These are phyloP conservation scores for Sylvilagus bachmani DNA, from an alignment of 2,113 vertebrate species.

Conservation along the genomic window DNA sequence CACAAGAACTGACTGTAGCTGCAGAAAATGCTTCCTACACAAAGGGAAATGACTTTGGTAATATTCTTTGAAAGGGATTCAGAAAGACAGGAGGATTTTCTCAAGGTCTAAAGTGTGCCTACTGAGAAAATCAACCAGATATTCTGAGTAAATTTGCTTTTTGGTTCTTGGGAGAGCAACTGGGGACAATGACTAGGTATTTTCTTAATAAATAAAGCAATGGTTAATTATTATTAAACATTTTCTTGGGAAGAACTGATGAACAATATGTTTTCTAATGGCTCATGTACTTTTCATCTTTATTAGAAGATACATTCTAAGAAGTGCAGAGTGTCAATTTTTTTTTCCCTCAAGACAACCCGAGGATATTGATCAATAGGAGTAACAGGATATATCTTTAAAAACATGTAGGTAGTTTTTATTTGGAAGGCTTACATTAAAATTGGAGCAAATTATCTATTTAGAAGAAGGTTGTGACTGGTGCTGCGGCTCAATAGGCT, in stretches of 20 bases:
- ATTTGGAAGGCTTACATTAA: slow-evolving; percentile 3
- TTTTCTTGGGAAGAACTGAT: background rate
- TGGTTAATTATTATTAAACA: slow-evolving; percentile 44
- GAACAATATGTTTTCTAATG: slow-evolving; percentile 11
- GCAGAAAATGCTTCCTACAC: slow-evolving; percentile 33
- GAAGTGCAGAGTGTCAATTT: background rate
- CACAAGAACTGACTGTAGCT: background rate
- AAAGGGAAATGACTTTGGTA: slow-evolving; percentile 31
- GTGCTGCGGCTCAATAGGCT: no score
- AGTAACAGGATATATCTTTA: background rate
- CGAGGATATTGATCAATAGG: background rate
- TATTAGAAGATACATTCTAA: background rate
- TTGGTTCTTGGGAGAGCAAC: background rate
- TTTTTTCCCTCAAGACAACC: background rate
- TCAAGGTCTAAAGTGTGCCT: background rate
- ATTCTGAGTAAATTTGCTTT: background rate
- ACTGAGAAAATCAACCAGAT: slow-evolving; percentile 19
- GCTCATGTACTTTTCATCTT: background rate
- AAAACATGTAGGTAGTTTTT: background rate
- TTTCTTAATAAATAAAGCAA: slow-evolving; percentile 24
- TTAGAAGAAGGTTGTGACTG: background rate
- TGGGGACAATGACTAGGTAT: background rate
- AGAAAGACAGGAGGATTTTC: slow-evolving; percentile 42
- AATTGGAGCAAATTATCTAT: background rate
- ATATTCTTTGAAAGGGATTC: slow-evolving; percentile 37